A percentile compares a stretch with the other conserved stretches of the same genome.
These are phyloP conservation scores for Chrysomela aeneicollis DNA, from an alignment of 2,888 invertebrate species.

Conservation along the genomic window DNA sequence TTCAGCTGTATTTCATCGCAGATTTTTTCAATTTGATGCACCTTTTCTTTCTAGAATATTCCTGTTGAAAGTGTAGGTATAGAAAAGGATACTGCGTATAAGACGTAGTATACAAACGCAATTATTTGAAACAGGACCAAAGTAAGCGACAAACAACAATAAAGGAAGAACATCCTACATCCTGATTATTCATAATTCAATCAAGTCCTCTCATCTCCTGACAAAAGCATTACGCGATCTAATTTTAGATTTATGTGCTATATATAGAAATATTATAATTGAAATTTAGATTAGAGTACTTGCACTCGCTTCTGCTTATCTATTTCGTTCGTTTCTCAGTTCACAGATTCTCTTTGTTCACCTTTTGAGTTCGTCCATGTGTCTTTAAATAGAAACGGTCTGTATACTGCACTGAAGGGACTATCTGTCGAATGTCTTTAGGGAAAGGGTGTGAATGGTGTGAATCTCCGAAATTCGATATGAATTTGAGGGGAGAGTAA, in stretches of 20 bases:
- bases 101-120: too few species aligned
- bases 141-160: not conserved
- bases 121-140: not conserved
- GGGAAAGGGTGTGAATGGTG: not conserved
- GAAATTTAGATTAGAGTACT: not conserved
- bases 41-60: too few species aligned
- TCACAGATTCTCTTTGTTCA: too few species aligned
- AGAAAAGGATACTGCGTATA: too few species aligned
- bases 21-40: too few species aligned
- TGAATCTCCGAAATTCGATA: not conserved
- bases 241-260: not conserved
- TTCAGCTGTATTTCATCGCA: too few species aligned
- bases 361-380: not conserved
- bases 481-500: not conserved
- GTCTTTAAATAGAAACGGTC: not conserved
- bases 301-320: not conserved
- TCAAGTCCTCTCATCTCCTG: not conserved
- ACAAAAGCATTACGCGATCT: not conserved
- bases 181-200: constrained; percentile 1
- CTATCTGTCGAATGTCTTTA: not conserved
- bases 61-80: not conserved
- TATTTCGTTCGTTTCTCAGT: not conserved
- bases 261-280: not conserved
- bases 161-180: not conserved
- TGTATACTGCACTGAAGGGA: not conserved